Percentiles rank a stretch among this genome's conserved stretches.
phyloP scores from a whole-genome alignment of 2,888 invertebrate species.

The Leucophenga maculata region DNA sequence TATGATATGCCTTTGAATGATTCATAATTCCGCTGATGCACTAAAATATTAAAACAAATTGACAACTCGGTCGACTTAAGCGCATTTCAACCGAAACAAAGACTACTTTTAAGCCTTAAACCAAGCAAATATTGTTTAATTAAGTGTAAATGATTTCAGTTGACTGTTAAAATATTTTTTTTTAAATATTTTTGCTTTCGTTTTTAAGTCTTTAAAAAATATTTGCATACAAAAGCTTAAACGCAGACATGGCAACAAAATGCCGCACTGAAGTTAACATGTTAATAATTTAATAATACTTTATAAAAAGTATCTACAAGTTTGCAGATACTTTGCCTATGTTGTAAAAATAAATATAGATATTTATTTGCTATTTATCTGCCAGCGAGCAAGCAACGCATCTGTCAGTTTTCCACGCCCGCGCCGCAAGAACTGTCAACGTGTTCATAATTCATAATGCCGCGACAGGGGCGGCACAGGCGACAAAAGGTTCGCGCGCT shows the following conservation, averaged over 20 bases:
- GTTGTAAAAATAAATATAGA: background rate
- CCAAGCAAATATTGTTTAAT: conserved; percentile 61
- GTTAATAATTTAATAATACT: conserved; percentile 16
- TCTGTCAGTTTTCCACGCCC: conserved; percentile 65
- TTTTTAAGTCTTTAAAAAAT: conserved; percentile 6
- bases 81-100: background rate
- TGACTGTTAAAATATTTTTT: background rate
- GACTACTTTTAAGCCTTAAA: background rate
- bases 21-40: no score
- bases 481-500: background rate
- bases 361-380: background rate
- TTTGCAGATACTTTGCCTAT: background rate
- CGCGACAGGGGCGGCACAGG: conserved; percentile 45
- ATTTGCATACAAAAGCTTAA: no score
- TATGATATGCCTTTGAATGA: no score
- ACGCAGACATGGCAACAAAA: no score
- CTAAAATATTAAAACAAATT: background rate
- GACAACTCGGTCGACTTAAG: conserved; percentile 3
- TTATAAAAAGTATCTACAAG: background rate
- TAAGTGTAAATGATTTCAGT: conserved; percentile 62
- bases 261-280: background rate
- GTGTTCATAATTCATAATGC: conserved; percentile 62
- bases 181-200: background rate
- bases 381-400: conserved; percentile 45
- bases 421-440: conserved; percentile 61